Evolutionary conservation across 37 sponge, comb jelly and placozoan genomes (phyloP), one percentile per base, ranked within the genome.

Genomic region (Haliclona indistincta): DNA sequence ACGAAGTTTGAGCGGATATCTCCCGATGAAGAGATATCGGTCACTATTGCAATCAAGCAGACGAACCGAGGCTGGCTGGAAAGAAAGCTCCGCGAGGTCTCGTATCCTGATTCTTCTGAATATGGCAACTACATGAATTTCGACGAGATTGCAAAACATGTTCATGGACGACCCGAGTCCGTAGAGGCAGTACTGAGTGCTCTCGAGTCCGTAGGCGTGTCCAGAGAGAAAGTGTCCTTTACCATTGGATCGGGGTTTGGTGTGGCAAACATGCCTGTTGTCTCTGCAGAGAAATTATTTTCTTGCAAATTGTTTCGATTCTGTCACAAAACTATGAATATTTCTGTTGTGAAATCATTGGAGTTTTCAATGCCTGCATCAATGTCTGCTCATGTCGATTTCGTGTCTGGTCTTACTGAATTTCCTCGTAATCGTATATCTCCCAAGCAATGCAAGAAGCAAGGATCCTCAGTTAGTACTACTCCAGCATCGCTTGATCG

Each of bases 91-190:
- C 66, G 67, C 44, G 64, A 60, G 10, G 89, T 91, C 1, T 96
- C 96, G 20, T 74, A 86, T 64, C 96, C 96, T 25, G 41, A 63
- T 29, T 91, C 96, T 2, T 64, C 84, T 7, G 68, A 79, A 3
- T 96, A 96, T 52, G 87, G 89, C 1, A n/a, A 86, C 35, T 91
- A 88, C 79, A 66, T 88, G 66, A 85, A 79, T 54, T 81, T 88
- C 30, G 89, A 91, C 37, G 79, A 83, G 30, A 91, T 96, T 38
- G 80, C 82, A 3, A 33, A 82, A 30, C 10, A 67, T 56, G 92
- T 96, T 23, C 75, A 79, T 32, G 89, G 84, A 11, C 17, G 65
- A 35, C 81, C 81, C 6, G 81, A 89, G 32, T 83, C 84, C 17
- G 81, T 89, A 3, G 7, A 65, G 26, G 72, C 72, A 11, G 35